Evolutionary conservation across 2,888 invertebrate genomes (phyloP).

Genomic region (Tinea pellionella): DNA sequence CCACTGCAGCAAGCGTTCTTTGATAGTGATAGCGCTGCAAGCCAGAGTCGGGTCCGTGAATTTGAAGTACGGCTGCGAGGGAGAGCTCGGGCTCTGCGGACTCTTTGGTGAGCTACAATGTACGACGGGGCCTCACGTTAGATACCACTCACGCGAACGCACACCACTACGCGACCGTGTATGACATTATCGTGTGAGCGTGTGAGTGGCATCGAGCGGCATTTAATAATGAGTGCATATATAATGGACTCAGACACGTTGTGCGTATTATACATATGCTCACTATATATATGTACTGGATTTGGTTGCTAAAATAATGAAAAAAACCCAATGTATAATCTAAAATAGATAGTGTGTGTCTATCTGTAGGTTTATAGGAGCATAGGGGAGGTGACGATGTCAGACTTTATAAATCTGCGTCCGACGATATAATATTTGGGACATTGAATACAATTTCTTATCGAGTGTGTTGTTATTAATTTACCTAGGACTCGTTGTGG

Average conservation of each 20-base stretch:
- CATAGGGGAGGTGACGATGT: not conserved
- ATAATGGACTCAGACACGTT: not conserved
- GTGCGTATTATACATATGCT: slow-evolving; percentile 32
- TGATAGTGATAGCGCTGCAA: slow-evolving; percentile 93
- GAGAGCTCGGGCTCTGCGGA: slow-evolving; percentile 72
- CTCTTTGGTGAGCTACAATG: slow-evolving; percentile 79
- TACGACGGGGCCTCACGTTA: slow-evolving; percentile 34
- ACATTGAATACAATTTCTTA: too few species aligned
- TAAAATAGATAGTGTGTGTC: not conserved
- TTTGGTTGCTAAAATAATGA: slow-evolving; percentile 44
- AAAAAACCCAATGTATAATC: slow-evolving; percentile 13
- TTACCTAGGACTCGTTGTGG: slow-evolving; percentile 84
- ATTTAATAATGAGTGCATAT: too few species aligned
- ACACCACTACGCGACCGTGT: too few species aligned
- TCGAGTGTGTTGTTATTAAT: too few species aligned
- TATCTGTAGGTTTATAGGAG: not conserved
- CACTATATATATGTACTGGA: slow-evolving; percentile 53
- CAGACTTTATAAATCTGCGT: too few species aligned
- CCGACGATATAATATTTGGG: not conserved
- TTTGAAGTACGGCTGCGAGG: slow-evolving; percentile 84
- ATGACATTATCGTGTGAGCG: too few species aligned
- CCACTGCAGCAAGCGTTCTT: slow-evolving; percentile 97
- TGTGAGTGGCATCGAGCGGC: too few species aligned
- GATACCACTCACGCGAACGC: slow-evolving; percentile 22
- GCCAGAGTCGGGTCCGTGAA: slow-evolving; percentile 92